Evolutionary conservation across 2,888 invertebrate species (phyloP), one percentile per base, ranked within the genome.

Genomic region (Hesperia comma): DNA sequence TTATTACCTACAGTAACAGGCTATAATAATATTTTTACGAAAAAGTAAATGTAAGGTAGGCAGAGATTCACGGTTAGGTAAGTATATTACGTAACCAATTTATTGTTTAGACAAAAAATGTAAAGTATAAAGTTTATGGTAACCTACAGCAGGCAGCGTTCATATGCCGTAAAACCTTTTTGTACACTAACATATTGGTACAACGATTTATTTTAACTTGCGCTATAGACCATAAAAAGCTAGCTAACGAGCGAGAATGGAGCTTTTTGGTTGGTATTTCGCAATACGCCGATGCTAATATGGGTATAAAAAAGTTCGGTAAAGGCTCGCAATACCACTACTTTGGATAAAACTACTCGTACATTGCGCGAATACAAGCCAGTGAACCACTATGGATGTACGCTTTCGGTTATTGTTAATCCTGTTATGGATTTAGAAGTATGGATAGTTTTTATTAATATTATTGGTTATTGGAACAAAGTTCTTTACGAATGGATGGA

Each of bases 201-300:
- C 55, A 56, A 49, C 46, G 56, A 63, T 63, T 63, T 63, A 56
- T 63, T 56, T 63, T 49, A 63, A 63, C 43, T 63, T 49, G 62
- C 49, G 43, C 55, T 55, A 43, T 63, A 63, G 49, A 63, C 57
- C 57, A 57, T 63, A 63, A 63, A 63, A 63, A 63, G 57, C 57
- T 15, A 63, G 63, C 57, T 63, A 63, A 63, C 63, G 63, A 63
- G 57, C 57, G 21, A 14, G 41, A 41, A 64, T 64, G 53, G 63
- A 64, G 58, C 64, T 58, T 64, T 64, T 64, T 41, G 64, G 64
- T 58, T 33, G 58, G 32, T 58, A 58, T 64, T 64, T 53, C 21
- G 64, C 64, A 53, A 64, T 58, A 64, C 56, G 26, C 57, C 14
- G 63, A 63, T 51, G 40, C 40, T 57, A 64, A 64, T 64, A 33